Conservation (phyloP, 2,113 vertebrate genomes). For the Apistogramma diplotaenia region DNA sequence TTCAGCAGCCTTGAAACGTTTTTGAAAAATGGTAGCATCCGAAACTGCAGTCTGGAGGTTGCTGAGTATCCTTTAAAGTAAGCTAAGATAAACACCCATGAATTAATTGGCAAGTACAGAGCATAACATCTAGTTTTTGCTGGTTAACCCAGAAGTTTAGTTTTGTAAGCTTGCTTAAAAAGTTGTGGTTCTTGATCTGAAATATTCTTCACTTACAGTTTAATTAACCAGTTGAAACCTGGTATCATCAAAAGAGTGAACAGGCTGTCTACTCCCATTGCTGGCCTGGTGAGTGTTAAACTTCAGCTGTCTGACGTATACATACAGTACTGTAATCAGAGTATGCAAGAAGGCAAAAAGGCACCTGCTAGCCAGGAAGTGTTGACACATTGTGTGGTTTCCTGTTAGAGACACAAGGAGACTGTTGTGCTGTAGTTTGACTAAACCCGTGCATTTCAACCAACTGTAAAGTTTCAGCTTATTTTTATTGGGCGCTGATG, state of each 20-base stretch:
- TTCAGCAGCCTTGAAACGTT: not conserved
- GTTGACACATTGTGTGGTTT: constrained; percentile 50
- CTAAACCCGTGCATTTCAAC: constrained; percentile 14
- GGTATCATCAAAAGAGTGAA: constrained; percentile 91
- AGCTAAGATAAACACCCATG: not conserved
- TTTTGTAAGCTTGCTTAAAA: not conserved
- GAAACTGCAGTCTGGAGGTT: not conserved
- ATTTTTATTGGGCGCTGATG: not conserved
- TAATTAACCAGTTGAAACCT: constrained; percentile 93
- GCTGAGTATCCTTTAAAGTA: not conserved
- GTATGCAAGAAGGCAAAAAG: not conserved
- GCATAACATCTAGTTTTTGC: not conserved
- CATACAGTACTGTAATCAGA: too few species aligned
- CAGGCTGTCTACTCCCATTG: constrained; percentile 91
- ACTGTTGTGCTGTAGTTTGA: not conserved
- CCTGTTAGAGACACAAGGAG: constrained; percentile 37
- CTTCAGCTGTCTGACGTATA: not conserved
- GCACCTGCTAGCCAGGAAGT: constrained; percentile 51
- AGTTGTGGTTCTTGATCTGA: not conserved
- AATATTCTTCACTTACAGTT: constrained; percentile 62
- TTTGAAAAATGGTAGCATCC: not conserved
- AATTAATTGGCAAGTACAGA: not conserved
- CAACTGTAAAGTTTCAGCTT: not conserved
- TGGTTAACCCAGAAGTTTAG: not conserved
- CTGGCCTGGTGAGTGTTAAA: constrained; percentile 86